phyloP scores from a whole-genome alignment of 1,140 invertebrate species.

The Ceratina japonica region DNA sequence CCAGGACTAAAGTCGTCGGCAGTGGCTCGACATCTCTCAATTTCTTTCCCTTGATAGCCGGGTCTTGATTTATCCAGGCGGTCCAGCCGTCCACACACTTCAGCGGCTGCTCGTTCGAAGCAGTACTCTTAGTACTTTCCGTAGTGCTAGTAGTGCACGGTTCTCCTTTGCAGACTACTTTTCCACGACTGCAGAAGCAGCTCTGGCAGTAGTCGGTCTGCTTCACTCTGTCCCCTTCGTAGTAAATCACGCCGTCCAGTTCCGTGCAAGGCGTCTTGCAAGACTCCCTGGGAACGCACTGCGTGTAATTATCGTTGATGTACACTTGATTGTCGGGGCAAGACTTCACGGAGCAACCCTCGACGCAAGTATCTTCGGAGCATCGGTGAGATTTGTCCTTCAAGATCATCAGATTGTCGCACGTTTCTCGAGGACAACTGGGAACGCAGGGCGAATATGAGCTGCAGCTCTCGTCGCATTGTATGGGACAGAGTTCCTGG shows the following conservation, averaged over 20 bases:
- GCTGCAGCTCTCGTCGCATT: slow-evolving; percentile 90
- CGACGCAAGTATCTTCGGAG: slow-evolving; percentile 86
- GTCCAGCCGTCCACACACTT: slow-evolving; percentile 86
- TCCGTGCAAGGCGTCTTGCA: slow-evolving; percentile 87
- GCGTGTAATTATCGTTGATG: slow-evolving; percentile 83
- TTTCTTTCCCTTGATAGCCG: slow-evolving; percentile 73
- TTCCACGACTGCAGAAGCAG: slow-evolving; percentile 86
- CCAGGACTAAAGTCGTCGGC: slow-evolving; percentile 79
- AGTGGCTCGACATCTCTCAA: slow-evolving; percentile 83
- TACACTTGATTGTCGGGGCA: slow-evolving; percentile 87
- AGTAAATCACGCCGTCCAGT: slow-evolving; percentile 83
- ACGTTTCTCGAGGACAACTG: slow-evolving; percentile 90
- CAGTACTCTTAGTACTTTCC: slow-evolving; percentile 50
- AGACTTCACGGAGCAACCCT: slow-evolving; percentile 87
- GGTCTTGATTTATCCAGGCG: slow-evolving; percentile 85
- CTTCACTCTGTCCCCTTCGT: slow-evolving; percentile 88
- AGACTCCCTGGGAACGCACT: slow-evolving; percentile 86
- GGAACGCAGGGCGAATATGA: slow-evolving; percentile 90
- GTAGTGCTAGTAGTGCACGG: slow-evolving; percentile 80
- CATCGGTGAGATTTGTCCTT: slow-evolving; percentile 82
- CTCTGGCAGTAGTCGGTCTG: slow-evolving; percentile 88
- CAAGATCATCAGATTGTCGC: slow-evolving; percentile 87
- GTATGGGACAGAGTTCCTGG: slow-evolving; percentile 91
- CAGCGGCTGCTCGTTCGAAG: slow-evolving; percentile 69
- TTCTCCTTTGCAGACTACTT: slow-evolving; percentile 85